Base-by-base conservation (phyloP, 1,140 invertebrate species). In the Drosophila willistoni region DNA sequence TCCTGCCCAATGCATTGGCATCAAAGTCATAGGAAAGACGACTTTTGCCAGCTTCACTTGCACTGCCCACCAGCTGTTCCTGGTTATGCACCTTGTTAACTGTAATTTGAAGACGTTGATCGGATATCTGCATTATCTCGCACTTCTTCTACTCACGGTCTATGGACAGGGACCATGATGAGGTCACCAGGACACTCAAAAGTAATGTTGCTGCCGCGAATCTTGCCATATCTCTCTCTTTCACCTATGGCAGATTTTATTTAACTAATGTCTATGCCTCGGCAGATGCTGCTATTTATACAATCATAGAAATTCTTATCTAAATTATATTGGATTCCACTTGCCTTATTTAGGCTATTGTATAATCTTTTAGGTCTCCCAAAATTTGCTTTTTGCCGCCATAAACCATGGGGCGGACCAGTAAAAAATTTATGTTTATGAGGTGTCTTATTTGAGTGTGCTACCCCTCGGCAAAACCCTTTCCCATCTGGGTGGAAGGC, bases 71-170 rank as follows among this genome's bases (percentile, higher is more conserved):
- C 5, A 77, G n/a, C 34, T 78, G 76, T 0, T 57, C 10, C 17
- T 72, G 76, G 34, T 13, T 59, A 13, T 78, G 76, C n/a, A 78
- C 44, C 41, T 77, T 56, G 22, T 22, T 3, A 10, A 77, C 75
- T 77, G n/a, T 47, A 41, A 75, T 55, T 9, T 9, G n/a, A 1
- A 0, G 22, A 17, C 7, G 10, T 17, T 1, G 0, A n/a, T 36
- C n/a, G 7, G 17, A 25, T 13, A 7, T n/a, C 22, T 1, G 2
- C 1, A 7, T 1, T 7, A 7, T n/a, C 14, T 1, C 6, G 10
- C 0, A 17, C 34, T 4, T 12, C 5, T 6, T 19, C 7, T 19
- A 71, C 75, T 64, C 42, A 78, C 75, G 33, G n/a, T 77, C 74
- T n/a, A 78, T 14, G 36, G 44, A 66, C n/a, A 54, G 60, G 10